Evolutionary conservation across 2,888 invertebrate species (phyloP), one percentile per base, ranked within the genome.

Genomic region (Lepidochrysops patricia): DNA sequence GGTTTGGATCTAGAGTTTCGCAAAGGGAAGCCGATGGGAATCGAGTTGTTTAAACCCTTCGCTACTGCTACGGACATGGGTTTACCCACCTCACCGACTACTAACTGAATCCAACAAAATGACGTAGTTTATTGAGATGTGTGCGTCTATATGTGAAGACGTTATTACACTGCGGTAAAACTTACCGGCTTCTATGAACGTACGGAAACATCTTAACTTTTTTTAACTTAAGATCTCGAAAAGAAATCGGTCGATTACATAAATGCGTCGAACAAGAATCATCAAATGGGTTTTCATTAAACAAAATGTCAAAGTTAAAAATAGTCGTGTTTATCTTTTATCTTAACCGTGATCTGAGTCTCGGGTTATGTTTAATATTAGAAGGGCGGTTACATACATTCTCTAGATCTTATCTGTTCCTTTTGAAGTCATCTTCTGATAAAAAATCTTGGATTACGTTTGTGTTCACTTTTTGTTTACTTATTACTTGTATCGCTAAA

Each of bases 321-420:
- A 43, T 43, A 43, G 43, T 23, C 43, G 43, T 43, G 43, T 43
- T 43, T 43, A 19, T 23, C 15, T 12, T 43, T 50, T 50, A 50
- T 50, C 50, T 50, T 25, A 50, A 13, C 25, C 26, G 50, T 26
- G 50, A 50, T 50, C 50, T 12, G n/a, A 25, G 19, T 19, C 19
- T 43, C 1, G n/a, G 26, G 50, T 26, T 26, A 26, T 26, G 26
- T 26, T 50, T 50, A 50, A 50, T 50, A 50, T 50, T 43, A 50
- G 50, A 50, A 50, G 25, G 25, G 15, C 37, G 25, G 50, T 26
- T 50, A 26, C 50, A 26, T 50, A 26, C 26, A 26, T 26, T 50
- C 50, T 26, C n/a, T n/a, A 50, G 50, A 50, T 50, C n/a, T 26
- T 50, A 26, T 50, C 50, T 7, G n/a, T 13, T 50, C 50, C 50